Evolutionary conservation across 2,113 vertebrate species (phyloP).

Genomic region (Buteo buteo): DNA sequence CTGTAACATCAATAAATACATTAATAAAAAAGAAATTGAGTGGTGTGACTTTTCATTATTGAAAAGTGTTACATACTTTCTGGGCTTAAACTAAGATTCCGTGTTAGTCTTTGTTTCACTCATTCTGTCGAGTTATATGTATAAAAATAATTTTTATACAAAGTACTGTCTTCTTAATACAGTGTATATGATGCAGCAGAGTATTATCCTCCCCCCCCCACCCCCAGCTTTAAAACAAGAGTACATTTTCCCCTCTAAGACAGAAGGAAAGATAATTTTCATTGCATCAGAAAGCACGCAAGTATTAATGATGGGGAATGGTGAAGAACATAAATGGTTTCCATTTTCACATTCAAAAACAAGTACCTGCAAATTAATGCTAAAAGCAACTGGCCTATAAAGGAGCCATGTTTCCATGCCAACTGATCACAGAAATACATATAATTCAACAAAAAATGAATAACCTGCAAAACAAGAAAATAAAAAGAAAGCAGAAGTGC

Average conservation of each 20-base stretch:
- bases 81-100: not conserved
- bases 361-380: conserved; percentile 59
- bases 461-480: conserved; percentile 15
- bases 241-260: not conserved
- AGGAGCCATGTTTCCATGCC: conserved; percentile 50
- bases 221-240: not conserved
- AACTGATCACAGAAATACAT: conserved; percentile 46
- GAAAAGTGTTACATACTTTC: not conserved
- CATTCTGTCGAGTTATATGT: not conserved
- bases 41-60: not conserved
- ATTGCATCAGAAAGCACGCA: not conserved
- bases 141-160: not conserved
- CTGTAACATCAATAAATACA: not conserved
- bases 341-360: conserved; percentile 47
- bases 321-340: conserved; percentile 32
- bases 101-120: not conserved
- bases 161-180: not conserved
- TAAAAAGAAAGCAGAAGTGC: not conserved
- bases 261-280: not conserved
- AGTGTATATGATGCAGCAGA: not conserved
- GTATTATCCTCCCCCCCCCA: too few relatives aligned
- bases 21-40: not conserved
- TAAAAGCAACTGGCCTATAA: conserved; percentile 58
- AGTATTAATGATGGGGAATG: conserved; percentile 13
- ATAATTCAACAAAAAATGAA: conserved; percentile 18